Evolutionary conservation across 2,797 vertebrate species (phyloP).

Genomic region (Falco novaeseelandiae): DNA sequence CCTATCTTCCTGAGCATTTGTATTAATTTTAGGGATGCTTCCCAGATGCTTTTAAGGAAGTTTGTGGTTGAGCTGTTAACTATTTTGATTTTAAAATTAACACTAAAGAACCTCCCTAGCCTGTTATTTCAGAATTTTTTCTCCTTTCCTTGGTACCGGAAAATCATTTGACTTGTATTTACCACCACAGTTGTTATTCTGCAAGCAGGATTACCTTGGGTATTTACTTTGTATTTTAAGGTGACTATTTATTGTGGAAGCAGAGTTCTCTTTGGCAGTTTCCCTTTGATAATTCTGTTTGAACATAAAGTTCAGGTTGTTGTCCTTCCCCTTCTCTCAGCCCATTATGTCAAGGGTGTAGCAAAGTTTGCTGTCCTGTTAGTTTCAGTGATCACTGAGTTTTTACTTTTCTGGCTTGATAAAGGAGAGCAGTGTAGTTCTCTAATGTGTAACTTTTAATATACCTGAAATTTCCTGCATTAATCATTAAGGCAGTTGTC

Average conservation of each 20-base stretch:
- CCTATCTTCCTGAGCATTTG: background rate
- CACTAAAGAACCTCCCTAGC: background rate
- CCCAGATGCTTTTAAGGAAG: background rate
- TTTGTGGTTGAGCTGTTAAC: background rate
- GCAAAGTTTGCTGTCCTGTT: background rate
- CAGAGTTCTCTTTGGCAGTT: background rate
- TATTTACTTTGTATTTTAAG: background rate
- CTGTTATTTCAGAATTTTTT: background rate
- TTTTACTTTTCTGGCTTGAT: background rate
- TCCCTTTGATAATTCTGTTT: background rate
- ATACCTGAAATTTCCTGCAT: background rate
- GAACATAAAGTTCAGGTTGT: background rate
- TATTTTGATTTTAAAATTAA: background rate
- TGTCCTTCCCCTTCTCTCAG: background rate
- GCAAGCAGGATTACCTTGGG: background rate
- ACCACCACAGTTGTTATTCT: background rate
- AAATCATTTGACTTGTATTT: background rate
- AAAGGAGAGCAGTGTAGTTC: background rate
- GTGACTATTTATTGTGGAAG: background rate
- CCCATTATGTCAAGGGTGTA: background rate
- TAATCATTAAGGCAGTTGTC: accelerated
- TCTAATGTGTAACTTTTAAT: background rate
- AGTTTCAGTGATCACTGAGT: background rate
- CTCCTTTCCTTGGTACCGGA: background rate
- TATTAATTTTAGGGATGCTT: background rate